Evolutionary conservation across 2,888 invertebrate species (phyloP), one percentile per base, ranked within the genome.

Genomic region (Scaptomyza tumidula): DNA sequence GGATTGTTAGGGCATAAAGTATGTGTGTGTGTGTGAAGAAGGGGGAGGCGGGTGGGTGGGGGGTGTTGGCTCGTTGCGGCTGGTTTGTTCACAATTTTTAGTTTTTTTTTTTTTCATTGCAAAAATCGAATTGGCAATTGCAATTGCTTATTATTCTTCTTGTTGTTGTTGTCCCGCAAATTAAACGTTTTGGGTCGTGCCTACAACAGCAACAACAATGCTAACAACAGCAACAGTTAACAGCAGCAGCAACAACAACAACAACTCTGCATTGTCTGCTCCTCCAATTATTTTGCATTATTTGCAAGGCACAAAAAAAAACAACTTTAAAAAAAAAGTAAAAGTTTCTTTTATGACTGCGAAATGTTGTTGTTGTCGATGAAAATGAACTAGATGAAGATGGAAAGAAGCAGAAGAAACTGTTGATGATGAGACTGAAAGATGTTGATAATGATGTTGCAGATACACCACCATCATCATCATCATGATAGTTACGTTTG

Each of bases 141-240:
- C 62, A 71, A 57, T 76, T 58, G 66, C 37, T 43, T 55, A 24
- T 55, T 57, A 39, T 54, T 24, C 24, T 24, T 56, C 53, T 46
- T 57, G 60, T 54, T 63, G 66, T 16, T 16, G 41, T 13, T 16
- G 41, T 7, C 33, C 54, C 63, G 57, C 72, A 85, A 80, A 81
- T 75, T 81, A 85, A 80, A 81, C 70, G 79, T 63, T 84, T 80
- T 80, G 72, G 72, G 72, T 77, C 75, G 75, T 76, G 78, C 76
- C 74, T 55, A 37, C 62, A 67, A 31, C 14, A 64, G 52, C 64
- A 66, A 57, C 65, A 68, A 19, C 52, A 49, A 19, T 19, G 29
- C 31, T 29, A 29, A 37, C 67, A 66, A 37, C 14, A 63, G 52
- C 64, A 65, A 37, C 49, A 57, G 48, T 16, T 49, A 60, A 45